Evolutionary conservation across 2,797 vertebrate species (phyloP).

Genomic region (Macropus fuliginosus): DNA sequence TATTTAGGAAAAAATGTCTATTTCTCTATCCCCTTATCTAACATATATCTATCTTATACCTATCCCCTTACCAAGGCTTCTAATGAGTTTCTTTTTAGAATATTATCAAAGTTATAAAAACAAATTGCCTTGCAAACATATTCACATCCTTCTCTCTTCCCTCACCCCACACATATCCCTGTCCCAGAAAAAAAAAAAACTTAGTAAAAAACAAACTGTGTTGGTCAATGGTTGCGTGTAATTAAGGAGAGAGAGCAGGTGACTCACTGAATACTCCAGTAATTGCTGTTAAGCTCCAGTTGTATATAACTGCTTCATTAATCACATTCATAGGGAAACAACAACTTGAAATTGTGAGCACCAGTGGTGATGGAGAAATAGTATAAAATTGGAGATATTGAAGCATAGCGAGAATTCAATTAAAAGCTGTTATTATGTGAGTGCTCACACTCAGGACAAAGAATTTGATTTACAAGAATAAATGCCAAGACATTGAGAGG

Average conservation of each 20-base stretch:
- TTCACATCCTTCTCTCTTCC: not conserved
- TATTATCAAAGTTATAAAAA: not conserved
- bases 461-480: not conserved
- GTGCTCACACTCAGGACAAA: not conserved
- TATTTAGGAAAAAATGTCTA: not conserved
- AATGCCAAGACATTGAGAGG: not conserved
- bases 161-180: not conserved
- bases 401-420: not conserved
- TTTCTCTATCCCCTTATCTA: not conserved
- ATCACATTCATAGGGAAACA: conserved; percentile 8
- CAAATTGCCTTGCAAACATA: not conserved
- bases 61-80: conserved; percentile 3
- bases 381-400: not conserved
- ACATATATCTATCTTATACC: too few species aligned
- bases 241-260: conserved; percentile 3
- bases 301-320: conserved; percentile 5
- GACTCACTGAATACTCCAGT: not conserved
- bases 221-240: not conserved
- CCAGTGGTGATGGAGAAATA: not conserved
- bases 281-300: not conserved
- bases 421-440: not conserved
- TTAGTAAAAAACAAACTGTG: conserved; percentile 8
- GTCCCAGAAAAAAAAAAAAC: not conserved
- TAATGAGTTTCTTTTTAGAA: conserved; percentile 17
- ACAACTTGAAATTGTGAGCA: not conserved